Conservation (phyloP, 1,140 invertebrate genomes). For the Cryptotermes secundus region DNA sequence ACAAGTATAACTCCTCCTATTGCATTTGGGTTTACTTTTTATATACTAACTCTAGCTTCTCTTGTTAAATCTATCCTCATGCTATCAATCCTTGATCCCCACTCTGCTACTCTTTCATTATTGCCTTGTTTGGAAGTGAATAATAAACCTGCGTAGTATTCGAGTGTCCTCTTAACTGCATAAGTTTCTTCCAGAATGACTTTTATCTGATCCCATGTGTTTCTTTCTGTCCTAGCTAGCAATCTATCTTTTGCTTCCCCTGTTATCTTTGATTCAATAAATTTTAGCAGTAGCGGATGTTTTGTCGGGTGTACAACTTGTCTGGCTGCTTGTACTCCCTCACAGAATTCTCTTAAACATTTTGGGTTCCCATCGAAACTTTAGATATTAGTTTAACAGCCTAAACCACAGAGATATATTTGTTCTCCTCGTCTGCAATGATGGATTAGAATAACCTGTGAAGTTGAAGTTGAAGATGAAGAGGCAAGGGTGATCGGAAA, state of each 20-base stretch:
- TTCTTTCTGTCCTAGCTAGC: neutral
- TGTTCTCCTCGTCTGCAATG: neutral
- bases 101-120: neutral
- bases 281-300: conserved; percentile 20
- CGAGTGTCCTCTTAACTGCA: neutral
- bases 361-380: neutral
- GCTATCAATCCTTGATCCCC: neutral
- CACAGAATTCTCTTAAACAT: conserved; percentile 16
- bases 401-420: conserved; percentile 13
- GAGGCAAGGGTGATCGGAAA: neutral
- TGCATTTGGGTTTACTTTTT: neutral
- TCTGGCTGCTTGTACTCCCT: neutral
- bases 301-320: neutral
- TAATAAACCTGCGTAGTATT: neutral
- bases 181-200: conserved; percentile 26
- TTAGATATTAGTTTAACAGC: conserved; percentile 20
- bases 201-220: neutral
- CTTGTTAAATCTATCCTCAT: neutral
- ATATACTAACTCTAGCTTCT: neutral
- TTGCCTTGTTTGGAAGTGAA: neutral
- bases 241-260: conserved; percentile 15
- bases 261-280: conserved; percentile 26
- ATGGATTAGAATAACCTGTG: conserved; percentile 4
- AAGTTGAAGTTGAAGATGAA: neutral
- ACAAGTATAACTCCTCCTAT: neutral